Evolutionary conservation across 2,797 vertebrate species (phyloP).

Genomic region (Onychomys leucogaster): DNA sequence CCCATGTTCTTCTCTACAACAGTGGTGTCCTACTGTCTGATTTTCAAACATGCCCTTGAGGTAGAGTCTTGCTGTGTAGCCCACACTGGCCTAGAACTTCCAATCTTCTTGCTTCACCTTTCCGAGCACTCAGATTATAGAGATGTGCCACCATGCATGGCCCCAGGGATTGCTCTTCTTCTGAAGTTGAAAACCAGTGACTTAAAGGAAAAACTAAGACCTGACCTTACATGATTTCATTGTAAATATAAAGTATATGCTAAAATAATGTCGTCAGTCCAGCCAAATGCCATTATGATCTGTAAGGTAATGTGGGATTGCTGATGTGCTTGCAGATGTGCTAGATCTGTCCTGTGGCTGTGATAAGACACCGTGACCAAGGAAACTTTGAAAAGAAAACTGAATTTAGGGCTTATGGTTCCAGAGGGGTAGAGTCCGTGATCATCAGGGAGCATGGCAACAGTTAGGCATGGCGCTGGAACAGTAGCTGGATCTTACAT

Average conservation of each 20-base stretch:
- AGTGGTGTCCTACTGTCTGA: not conserved
- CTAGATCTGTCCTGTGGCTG: not conserved
- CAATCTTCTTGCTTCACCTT: not conserved
- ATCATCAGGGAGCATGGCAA: not conserved
- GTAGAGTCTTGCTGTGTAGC: not conserved
- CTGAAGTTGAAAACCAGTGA: constrained; percentile 48
- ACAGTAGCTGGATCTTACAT: not conserved
- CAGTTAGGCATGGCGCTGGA: not conserved
- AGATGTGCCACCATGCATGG: not conserved
- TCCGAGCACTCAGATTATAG: not conserved
- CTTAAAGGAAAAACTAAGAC: constrained; percentile 55
- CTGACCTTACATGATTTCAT: not conserved
- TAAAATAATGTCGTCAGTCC: constrained; percentile 49
- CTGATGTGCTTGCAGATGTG: constrained; percentile 93
- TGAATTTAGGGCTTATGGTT: not conserved
- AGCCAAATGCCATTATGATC: constrained; percentile 90
- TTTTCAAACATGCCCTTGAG: too few species aligned
- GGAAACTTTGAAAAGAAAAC: not conserved
- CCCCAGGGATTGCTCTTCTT: not conserved
- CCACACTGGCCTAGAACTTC: not conserved
- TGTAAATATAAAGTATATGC: constrained; percentile 53
- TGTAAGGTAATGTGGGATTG: constrained; percentile 95
- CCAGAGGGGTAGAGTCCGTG: not conserved
- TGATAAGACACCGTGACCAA: not conserved
- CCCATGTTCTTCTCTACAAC: too few species aligned